phyloP scores from a whole-genome alignment of 2,113 vertebrate genomes.

The Seriola aureovittata region DNA sequence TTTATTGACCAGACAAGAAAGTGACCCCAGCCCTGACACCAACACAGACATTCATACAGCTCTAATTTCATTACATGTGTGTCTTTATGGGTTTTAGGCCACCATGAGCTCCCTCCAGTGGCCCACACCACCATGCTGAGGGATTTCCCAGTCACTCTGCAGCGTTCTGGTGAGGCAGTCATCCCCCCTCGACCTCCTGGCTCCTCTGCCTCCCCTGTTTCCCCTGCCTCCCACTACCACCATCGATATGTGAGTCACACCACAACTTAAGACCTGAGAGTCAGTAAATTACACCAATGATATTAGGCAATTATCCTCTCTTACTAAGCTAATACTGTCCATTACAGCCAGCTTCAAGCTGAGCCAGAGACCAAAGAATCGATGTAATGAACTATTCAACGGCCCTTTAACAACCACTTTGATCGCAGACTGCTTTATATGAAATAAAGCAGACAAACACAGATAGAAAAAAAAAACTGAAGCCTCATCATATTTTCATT shows the following conservation, averaged over 20 bases:
- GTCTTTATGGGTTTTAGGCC: constrained; percentile 82
- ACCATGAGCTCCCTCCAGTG: constrained; percentile 92
- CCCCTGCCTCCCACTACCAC: constrained; percentile 49
- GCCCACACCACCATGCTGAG: constrained; percentile 95
- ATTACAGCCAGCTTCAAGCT: neutral
- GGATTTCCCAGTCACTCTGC: constrained; percentile 86
- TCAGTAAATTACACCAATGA: neutral
- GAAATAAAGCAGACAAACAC: neutral
- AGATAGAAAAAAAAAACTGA: neutral
- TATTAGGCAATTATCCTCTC: neutral
- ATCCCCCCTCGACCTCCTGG: constrained; percentile 76
- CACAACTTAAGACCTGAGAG: neutral
- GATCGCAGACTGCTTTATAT: neutral
- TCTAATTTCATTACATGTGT: neutral
- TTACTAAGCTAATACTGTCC: neutral
- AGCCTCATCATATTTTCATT: neutral
- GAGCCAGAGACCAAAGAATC: neutral
- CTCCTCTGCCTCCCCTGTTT: constrained; percentile 51
- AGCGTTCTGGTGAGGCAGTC: constrained; percentile 81
- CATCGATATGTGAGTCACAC: constrained; percentile 69
- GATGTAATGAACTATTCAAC: neutral
- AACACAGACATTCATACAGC: neutral
- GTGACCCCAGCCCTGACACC: neutral
- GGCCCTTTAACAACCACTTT: neutral
- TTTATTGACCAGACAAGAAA: neutral